Evolutionary conservation across 2,113 vertebrate genomes (phyloP).

Genomic region (Ia io): DNA sequence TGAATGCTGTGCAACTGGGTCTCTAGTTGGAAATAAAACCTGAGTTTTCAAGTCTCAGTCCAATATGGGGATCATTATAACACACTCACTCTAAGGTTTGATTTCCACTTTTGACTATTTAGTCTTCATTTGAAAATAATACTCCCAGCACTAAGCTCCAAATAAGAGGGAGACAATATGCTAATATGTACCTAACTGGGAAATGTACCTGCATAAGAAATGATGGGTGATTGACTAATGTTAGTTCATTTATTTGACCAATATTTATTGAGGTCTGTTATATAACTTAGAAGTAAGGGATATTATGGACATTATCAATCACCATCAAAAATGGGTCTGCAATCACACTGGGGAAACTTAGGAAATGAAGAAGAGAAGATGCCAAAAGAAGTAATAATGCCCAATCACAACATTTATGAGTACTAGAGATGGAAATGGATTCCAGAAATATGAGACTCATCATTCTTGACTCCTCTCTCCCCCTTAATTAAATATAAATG

Average conservation of each 20-base stretch:
- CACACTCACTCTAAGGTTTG: background rate
- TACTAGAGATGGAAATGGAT: background rate
- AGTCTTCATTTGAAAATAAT: constrained; percentile 14
- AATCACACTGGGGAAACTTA: background rate
- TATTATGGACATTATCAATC: background rate
- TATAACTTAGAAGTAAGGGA: background rate
- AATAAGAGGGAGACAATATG: background rate
- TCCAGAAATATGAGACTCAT: background rate
- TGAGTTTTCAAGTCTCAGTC: background rate
- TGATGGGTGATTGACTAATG: background rate
- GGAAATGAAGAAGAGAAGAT: background rate
- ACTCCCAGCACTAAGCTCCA: background rate
- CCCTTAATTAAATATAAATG: background rate
- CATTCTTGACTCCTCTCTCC: background rate
- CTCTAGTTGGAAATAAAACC: background rate
- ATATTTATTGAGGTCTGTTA: background rate
- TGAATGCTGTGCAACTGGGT: too few species aligned
- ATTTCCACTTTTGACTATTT: background rate
- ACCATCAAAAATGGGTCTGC: background rate
- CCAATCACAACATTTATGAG: background rate
- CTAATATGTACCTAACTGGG: background rate
- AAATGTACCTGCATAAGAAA: background rate
- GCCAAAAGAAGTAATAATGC: background rate
- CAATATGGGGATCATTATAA: background rate
- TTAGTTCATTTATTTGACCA: background rate